Percentiles rank a stretch among this genome's conserved stretches.
Evolutionary conservation across 1,140 invertebrate species (phyloP).

Genomic region (Aphaenogaster floridana): DNA sequence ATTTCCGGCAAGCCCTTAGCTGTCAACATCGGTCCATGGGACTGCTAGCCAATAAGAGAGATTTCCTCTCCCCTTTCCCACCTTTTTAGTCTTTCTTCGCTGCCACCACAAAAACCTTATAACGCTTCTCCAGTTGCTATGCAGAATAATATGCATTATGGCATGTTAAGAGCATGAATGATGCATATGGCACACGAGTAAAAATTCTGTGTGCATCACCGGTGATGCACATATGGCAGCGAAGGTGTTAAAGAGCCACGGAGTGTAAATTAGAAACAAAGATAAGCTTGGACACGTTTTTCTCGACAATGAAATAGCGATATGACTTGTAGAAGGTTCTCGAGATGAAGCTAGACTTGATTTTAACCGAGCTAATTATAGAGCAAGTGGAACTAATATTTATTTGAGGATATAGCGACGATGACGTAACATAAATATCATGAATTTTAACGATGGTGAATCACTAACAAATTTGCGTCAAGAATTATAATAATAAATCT

Average conservation of each 20-base stretch:
- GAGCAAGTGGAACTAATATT: neutral
- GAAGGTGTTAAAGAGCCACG: neutral
- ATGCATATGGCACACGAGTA: neutral
- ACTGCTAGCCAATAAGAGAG: neutral
- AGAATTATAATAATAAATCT: neutral
- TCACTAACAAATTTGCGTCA: neutral
- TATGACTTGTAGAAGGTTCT: neutral
- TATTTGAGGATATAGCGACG: neutral
- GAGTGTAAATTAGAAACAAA: neutral
- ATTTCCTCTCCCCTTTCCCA: neutral
- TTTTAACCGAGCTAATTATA: neutral
- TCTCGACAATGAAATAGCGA: neutral
- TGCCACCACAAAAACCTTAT: neutral
- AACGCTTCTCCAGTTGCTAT: neutral
- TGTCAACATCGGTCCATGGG: neutral
- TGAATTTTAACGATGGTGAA: neutral
- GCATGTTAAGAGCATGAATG: neutral
- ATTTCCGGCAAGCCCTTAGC: neutral
- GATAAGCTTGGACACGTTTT: neutral
- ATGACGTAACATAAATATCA: neutral
- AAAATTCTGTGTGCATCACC: neutral
- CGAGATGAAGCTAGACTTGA: neutral
- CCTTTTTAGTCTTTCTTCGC: neutral
- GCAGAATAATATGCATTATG: neutral
- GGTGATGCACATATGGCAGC: neutral